phyloP scores from a whole-genome alignment of 2,888 invertebrate species.

The Brachyptera risi region DNA sequence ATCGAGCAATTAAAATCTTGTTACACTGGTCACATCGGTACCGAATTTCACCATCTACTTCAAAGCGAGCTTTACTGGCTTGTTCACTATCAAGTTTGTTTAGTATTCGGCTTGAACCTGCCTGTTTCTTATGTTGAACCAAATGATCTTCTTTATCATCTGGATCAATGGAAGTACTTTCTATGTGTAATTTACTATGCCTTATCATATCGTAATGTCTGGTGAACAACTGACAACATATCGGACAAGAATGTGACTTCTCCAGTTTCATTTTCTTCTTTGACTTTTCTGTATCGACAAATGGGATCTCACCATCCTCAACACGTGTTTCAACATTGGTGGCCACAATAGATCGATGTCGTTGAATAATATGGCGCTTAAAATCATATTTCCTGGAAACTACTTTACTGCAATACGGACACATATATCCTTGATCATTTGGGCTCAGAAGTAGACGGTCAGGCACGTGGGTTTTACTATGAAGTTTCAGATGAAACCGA shows the following conservation, averaged over 20 bases:
- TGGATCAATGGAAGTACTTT: neutral
- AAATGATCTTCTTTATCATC: neutral
- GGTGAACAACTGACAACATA: constrained; percentile 42
- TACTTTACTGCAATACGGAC: constrained; percentile 15
- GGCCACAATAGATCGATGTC: neutral
- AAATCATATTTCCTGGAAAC: constrained; percentile 22
- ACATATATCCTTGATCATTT: neutral
- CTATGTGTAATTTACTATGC: constrained; percentile 37
- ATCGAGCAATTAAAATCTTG: constrained; percentile 40
- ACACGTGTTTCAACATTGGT: no score
- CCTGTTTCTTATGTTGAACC: neutral
- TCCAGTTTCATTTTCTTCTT: neutral
- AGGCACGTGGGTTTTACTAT: constrained; percentile 5
- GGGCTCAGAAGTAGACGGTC: neutral
- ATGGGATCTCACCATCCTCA: no score
- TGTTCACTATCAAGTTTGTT: neutral
- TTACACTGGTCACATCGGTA: constrained; percentile 48
- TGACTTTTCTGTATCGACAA: no score
- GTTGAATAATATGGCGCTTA: constrained; percentile 8
- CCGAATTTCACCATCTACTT: constrained; percentile 38
- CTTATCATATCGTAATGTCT: constrained; percentile 43
- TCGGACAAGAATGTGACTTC: neutral
- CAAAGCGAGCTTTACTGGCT: constrained; percentile 15
- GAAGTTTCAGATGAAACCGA: neutral
- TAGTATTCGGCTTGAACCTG: neutral